A percentile compares a stretch with the other conserved stretches of the same genome.
These are phyloP conservation scores for Neomorphus geoffroyi DNA, from an alignment of 2,797 vertebrate species.

Conservation along the genomic window DNA sequence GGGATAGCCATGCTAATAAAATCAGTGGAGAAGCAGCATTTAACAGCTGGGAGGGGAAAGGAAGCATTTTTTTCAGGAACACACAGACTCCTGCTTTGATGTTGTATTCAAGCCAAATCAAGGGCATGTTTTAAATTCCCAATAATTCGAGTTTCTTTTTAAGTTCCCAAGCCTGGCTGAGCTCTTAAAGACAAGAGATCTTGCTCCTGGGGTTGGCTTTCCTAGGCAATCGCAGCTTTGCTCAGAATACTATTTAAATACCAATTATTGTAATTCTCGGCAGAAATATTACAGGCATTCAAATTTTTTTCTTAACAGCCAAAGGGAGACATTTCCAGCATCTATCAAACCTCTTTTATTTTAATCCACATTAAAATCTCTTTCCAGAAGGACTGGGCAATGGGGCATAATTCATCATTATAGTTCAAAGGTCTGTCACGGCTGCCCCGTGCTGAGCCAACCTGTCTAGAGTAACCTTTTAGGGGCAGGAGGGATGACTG, in stretches of 20 bases:
- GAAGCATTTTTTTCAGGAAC: neutral
- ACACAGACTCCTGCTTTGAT: constrained; percentile 41
- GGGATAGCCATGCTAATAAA: constrained; percentile 22
- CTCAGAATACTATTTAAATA: constrained; percentile 67
- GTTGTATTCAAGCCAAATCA: constrained; percentile 38
- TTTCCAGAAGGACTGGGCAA: constrained; percentile 23
- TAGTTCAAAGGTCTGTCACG: constrained; percentile 9
- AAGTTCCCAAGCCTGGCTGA: constrained; percentile 49
- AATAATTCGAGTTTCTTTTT: constrained; percentile 50
- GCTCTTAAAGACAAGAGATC: constrained; percentile 62
- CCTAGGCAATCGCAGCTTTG: constrained; percentile 34
- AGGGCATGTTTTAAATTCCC: constrained; percentile 56
- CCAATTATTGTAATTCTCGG: constrained; percentile 71
- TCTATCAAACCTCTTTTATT: constrained; percentile 62
- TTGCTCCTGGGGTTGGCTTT: constrained; percentile 66
- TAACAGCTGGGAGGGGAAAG: constrained; percentile 23
- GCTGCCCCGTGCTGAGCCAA: neutral
- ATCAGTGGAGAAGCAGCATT: neutral
- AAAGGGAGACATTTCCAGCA: constrained; percentile 46
- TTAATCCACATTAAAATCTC: constrained; percentile 55
- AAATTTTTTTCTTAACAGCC: constrained; percentile 46
- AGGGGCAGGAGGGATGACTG: neutral
- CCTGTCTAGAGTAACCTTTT: neutral
- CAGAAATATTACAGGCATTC: constrained; percentile 72
- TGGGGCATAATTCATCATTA: constrained; percentile 30